These are phyloP conservation scores for Montifringilla adamsi DNA, from an alignment of 2,113 vertebrate species.

Conservation along the genomic window DNA sequence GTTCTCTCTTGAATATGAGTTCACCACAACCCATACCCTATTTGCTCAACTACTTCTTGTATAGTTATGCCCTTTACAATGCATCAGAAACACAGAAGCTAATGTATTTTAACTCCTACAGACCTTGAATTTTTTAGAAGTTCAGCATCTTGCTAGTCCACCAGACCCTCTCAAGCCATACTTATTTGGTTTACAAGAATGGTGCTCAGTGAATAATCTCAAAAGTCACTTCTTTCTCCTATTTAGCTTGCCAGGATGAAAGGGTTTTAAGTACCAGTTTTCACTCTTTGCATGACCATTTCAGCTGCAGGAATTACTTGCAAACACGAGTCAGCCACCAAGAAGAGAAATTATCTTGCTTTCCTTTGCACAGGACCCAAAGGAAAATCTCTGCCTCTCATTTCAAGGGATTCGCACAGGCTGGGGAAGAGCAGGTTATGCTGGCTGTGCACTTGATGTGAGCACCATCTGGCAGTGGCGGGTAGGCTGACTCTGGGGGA, in stretches of 20 bases:
- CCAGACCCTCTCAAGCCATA: neutral
- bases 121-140: neutral
- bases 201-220: neutral
- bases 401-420: neutral
- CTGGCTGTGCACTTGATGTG: neutral
- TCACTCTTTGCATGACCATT: neutral
- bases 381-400: neutral
- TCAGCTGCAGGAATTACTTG: slow-evolving; percentile 18
- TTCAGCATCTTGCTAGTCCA: neutral
- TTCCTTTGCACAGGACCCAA: neutral
- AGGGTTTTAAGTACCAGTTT: neutral
- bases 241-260: neutral
- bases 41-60: neutral
- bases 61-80: neutral
- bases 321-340: neutral
- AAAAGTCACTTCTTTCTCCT: neutral
- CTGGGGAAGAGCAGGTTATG: neutral
- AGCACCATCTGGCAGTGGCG: slow-evolving; percentile 50
- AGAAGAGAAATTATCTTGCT: neutral
- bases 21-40: neutral
- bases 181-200: neutral
- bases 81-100: neutral
- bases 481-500: slow-evolving; percentile 41
- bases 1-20: neutral
- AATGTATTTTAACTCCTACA: neutral